Evolutionary conservation across 1,140 invertebrate species (phyloP).

Genomic region (Cotesia typhae): DNA sequence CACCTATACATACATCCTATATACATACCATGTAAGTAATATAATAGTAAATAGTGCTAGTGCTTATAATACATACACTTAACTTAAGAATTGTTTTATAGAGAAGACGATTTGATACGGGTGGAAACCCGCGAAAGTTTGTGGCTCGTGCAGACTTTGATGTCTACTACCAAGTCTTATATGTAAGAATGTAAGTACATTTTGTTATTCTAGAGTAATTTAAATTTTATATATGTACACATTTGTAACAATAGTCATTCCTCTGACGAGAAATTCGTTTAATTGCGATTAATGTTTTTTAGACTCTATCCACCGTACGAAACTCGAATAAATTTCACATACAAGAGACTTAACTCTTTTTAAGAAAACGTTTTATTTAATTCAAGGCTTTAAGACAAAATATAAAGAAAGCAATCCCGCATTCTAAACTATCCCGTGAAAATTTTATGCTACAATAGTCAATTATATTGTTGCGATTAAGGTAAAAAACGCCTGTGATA

Average conservation of each 20-base stretch:
- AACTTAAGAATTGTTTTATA: background rate
- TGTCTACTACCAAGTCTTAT: background rate
- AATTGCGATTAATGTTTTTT: conserved; percentile 50
- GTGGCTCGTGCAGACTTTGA: conserved; percentile 1
- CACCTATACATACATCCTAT: no score
- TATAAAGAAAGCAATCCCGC: conserved; percentile 13
- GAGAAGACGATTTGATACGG: background rate
- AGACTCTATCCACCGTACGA: conserved; percentile 25
- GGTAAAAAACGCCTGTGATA: background rate
- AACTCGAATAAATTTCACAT: background rate
- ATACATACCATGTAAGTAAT: no score
- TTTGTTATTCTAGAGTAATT: background rate
- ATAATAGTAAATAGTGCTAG: no score
- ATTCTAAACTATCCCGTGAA: background rate
- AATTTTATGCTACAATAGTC: conserved; percentile 12
- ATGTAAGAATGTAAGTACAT: background rate
- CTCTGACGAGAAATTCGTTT: conserved; percentile 46
- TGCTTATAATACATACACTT: background rate
- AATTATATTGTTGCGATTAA: background rate
- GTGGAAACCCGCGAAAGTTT: conserved; percentile 26
- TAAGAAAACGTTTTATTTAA: conserved; percentile 10
- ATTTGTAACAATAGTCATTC: conserved; percentile 52
- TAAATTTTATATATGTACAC: conserved; percentile 22
- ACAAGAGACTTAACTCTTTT: background rate
- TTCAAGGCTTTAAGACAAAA: background rate